Conservation (phyloP, 30 jellyfish, hydroid and myxozoan genomes). For the Mastigias papua region DNA sequence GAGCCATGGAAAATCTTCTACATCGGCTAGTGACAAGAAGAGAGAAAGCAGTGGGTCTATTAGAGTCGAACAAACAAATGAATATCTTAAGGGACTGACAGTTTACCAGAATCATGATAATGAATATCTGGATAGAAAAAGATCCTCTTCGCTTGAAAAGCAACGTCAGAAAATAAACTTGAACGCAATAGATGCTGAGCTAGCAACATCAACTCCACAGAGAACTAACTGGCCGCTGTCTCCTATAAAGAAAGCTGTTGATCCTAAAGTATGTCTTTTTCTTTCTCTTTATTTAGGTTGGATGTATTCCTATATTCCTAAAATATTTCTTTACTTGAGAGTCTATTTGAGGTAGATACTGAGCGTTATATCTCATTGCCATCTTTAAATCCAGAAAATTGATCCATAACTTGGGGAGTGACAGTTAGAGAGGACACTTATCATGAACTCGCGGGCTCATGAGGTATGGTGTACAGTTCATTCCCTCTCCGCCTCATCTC, state of each 20-base stretch:
- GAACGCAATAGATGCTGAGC: not conserved
- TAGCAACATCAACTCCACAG: slow-evolving; percentile 52
- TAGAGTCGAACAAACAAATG: not conserved
- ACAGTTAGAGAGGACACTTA: too few relatives aligned
- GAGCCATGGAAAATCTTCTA: not conserved
- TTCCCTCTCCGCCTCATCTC: too few relatives aligned
- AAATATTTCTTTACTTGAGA: not conserved
- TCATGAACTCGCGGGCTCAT: too few relatives aligned
- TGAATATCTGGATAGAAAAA: not conserved
- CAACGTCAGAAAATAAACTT: not conserved
- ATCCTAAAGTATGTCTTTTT: slow-evolving; percentile 22
- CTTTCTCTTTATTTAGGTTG: not conserved
- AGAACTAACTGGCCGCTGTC: slow-evolving; percentile 65
- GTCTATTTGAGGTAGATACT: too few relatives aligned
- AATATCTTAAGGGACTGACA: slow-evolving; percentile 7
- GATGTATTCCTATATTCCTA: not conserved
- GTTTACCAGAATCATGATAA: slow-evolving; percentile 3
- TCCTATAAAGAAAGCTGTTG: slow-evolving; percentile 19
- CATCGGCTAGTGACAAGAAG: slow-evolving; percentile 9
- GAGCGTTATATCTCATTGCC: too few relatives aligned
- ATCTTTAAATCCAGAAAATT: too few relatives aligned
- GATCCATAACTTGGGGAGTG: too few relatives aligned
- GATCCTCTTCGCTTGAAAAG: slow-evolving; percentile 30
- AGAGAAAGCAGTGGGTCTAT: slow-evolving; percentile 31
- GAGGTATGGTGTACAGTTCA: too few relatives aligned